Evolutionary conservation across 2,797 vertebrate species (phyloP), one percentile per base, ranked within the genome.

Genomic region (Brachyrhaphis roseni): DNA sequence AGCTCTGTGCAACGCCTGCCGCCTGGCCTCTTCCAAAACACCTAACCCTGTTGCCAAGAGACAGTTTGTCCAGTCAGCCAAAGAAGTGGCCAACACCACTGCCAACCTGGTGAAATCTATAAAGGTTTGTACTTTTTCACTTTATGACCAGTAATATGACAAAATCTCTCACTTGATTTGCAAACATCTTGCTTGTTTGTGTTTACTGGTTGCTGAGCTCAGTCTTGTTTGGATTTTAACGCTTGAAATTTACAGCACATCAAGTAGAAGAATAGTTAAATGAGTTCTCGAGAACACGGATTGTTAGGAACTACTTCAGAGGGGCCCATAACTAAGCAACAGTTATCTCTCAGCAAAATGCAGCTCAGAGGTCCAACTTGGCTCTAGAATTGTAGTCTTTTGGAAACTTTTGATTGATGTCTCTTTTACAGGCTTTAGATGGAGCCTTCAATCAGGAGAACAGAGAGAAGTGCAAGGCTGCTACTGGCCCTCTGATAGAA

Each of bases 91-190:
- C 84, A 99, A 99, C 94, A 99, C 97, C 92, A 99, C 98, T 0
- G 98, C 98, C 83, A 99, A 99, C 90, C 95, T 99, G 26, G 98
- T 99, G 91, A 99, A 99, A 94, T 98, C 98, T 86, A 99, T 99
- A 78, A 99, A 99, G 97, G 98, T 99, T 78, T 6, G 91, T 83
- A 46, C 20, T 34, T 3, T 10, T 31, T 45, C 26, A 13, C 36
- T 39, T 47, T 8, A 68, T 6, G 47, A 31, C 5, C 26, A 53
- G 5, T 53, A 49, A 53, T 39, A 12, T 26, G 20, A 41, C 36
- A 68, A 26, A 41, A 62, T 28, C n/a, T 13, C 10, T 8, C 53
- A 55, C 26, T 12, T 55, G 26, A 55, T 55, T 55, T 62, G 16
- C 2, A 8, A 15, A 62, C 28, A 34, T 18, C 28, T 34, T 20